Percentiles rank a stretch among this genome's conserved stretches.
phyloP scores from a whole-genome alignment of 2,888 invertebrate genomes.

The Mesopsocus fuscifrons region DNA sequence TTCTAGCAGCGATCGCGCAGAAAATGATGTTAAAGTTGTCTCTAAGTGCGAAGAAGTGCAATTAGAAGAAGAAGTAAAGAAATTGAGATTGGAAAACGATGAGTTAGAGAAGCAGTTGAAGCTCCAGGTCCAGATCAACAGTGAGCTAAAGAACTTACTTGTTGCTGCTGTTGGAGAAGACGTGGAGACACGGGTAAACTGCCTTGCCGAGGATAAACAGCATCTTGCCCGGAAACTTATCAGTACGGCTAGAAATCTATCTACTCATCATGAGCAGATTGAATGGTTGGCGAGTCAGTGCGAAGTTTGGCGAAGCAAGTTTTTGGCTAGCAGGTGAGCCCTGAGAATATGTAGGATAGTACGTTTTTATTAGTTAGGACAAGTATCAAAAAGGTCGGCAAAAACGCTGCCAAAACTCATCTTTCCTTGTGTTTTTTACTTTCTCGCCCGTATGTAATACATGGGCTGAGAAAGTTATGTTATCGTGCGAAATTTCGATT shows the following conservation, averaged over 20 bases:
- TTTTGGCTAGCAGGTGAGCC: conserved; percentile 71
- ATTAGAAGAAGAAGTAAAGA: conserved; percentile 39
- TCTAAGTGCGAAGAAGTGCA: conserved; percentile 20
- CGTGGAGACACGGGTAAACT: conserved; percentile 71
- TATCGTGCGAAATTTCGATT: too few species aligned
- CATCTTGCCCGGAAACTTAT: conserved; percentile 69
- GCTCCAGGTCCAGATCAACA: conserved; percentile 78
- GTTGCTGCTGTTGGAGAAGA: conserved; percentile 94
- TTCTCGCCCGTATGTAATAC: too few species aligned
- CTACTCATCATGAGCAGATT: conserved; percentile 79
- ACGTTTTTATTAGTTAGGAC: not conserved
- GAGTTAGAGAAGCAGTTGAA: conserved; percentile 62
- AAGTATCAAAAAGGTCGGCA: not conserved
- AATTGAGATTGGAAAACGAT: conserved; percentile 45
- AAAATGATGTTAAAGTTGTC: conserved; percentile 14
- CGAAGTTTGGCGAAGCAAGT: conserved; percentile 94
- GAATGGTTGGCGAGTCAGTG: conserved; percentile 87
- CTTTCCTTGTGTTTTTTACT: too few species aligned
- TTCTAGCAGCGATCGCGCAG: conserved; percentile 18
- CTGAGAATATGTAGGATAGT: not conserved
- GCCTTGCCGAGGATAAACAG: conserved; percentile 80
- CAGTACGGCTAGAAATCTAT: conserved; percentile 68
- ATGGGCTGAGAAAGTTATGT: too few species aligned
- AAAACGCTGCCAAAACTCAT: too few species aligned
- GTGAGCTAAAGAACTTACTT: conserved; percentile 76